phyloP scores from a whole-genome alignment of 2,888 invertebrate genomes.

The Polyploca ridens region DNA sequence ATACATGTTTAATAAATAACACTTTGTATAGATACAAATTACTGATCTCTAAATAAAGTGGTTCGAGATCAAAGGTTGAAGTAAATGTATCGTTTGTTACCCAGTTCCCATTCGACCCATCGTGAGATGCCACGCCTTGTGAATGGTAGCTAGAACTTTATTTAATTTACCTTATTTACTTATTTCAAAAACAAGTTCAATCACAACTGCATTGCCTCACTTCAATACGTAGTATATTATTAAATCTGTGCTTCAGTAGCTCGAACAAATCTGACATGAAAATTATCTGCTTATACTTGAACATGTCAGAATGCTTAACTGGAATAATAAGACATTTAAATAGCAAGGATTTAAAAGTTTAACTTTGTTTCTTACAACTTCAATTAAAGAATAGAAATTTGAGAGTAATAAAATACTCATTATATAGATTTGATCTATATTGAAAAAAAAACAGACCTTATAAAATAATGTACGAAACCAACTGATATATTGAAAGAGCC shows the following conservation, averaged over 20 bases:
- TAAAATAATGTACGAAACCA: no score
- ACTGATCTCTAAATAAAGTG: neutral
- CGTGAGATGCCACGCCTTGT: slow-evolving; percentile 28
- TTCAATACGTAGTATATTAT: neutral
- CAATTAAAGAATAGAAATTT: neutral
- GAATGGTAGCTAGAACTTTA: slow-evolving; percentile 16
- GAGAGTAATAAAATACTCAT: no score
- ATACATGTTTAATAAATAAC: neutral
- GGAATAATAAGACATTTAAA: neutral
- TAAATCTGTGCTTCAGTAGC: neutral
- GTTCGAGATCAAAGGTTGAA: neutral
- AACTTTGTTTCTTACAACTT: neutral
- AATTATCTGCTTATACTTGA: neutral
- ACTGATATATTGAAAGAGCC: no score
- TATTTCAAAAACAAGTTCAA: slow-evolving; percentile 2
- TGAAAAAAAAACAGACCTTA: no score
- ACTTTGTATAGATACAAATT: neutral
- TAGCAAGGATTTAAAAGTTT: neutral
- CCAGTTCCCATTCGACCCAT: slow-evolving; percentile 24
- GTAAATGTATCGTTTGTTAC: slow-evolving; percentile 14
- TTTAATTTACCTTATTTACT: slow-evolving; percentile 5
- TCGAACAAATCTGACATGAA: neutral
- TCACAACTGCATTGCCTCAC: neutral
- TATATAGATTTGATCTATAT: no score
- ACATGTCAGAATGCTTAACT: neutral